Evolutionary conservation across 2,797 vertebrate species (phyloP), one percentile per base, ranked within the genome.

Genomic region (Avahi laniger): DNA sequence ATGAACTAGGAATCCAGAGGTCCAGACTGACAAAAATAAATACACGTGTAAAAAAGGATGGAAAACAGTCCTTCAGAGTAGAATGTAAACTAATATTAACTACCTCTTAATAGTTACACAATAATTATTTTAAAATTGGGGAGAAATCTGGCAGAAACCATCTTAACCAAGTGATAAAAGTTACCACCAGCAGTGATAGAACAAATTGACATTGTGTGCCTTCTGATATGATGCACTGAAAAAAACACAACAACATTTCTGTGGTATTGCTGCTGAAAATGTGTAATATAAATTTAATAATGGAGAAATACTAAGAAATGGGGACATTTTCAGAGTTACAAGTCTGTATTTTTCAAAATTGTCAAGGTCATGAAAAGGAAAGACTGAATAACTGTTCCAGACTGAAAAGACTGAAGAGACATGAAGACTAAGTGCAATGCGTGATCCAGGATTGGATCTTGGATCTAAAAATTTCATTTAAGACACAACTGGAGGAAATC

Each of bases 71-170:
- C 38, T 79, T 46, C 54, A 50, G 26, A 82, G 57, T 83, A 87
- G 54, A 92, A 87, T 67, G 3, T 24, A 96, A 89, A 65, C 33
- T 78, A 33, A 85, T 86, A 67, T 67, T 93, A 91, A 93, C 50
- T 94, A 86, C 20, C 59, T 84, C 28, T 72, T 59, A 63, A 73
- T n/a, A 33, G 41, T 35, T 48, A 59, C 4, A 63, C 80, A 85
- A 54, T 54, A 93, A 73, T 46, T 79, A 78, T 65, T 75, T 81
- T 57, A 83, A 82, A 18, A 72, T 86, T 72, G 28, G 41, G 89
- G 7, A 78, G 17, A 89, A 81, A 78, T 13, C 11, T 87, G 35
- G 28, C 9, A 94, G 48, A 78, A 94, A 63, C 13, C 7, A 46
- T 80, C 52, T 35, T 76, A 93, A 79, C 14, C 18, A 67, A 30